phyloP scores from a whole-genome alignment of 2,113 vertebrate genomes.

The Aegotheles bennettii region DNA sequence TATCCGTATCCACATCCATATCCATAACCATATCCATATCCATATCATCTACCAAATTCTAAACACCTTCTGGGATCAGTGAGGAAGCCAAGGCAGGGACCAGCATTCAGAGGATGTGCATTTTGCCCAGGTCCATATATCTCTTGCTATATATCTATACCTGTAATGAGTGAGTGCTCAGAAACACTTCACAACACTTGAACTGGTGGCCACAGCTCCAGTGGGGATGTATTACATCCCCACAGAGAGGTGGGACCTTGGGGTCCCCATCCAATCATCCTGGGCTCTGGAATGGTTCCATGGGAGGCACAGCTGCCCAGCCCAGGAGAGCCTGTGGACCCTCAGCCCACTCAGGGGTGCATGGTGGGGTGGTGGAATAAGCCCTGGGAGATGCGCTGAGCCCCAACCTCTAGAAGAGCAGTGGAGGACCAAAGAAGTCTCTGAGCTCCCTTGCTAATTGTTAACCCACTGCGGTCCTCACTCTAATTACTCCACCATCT shows the following conservation, averaged over 20 bases:
- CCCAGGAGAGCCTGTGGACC: neutral
- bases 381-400: accelerated
- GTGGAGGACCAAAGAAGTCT: neutral
- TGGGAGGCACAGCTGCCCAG: neutral
- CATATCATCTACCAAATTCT: neutral
- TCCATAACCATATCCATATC: too few species aligned
- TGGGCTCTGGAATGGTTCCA: accelerated
- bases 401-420: neutral
- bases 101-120: accelerated
- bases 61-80: neutral
- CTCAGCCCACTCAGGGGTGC: accelerated
- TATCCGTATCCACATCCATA: accelerated
- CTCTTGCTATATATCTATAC: neutral
- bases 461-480: neutral
- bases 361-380: neutral
- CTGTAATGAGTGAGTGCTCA: neutral
- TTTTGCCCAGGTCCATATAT: neutral
- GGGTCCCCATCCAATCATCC: neutral
- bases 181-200: neutral
- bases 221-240: neutral
- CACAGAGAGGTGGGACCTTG: accelerated
- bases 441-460: neutral
- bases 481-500: neutral
- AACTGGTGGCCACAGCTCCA: accelerated
- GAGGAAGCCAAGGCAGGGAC: neutral